A percentile compares a stretch with the other conserved stretches of the same genome.
Evolutionary conservation across 2,113 vertebrate genomes (phyloP).

Genomic region (Pardalotus punctatus): DNA sequence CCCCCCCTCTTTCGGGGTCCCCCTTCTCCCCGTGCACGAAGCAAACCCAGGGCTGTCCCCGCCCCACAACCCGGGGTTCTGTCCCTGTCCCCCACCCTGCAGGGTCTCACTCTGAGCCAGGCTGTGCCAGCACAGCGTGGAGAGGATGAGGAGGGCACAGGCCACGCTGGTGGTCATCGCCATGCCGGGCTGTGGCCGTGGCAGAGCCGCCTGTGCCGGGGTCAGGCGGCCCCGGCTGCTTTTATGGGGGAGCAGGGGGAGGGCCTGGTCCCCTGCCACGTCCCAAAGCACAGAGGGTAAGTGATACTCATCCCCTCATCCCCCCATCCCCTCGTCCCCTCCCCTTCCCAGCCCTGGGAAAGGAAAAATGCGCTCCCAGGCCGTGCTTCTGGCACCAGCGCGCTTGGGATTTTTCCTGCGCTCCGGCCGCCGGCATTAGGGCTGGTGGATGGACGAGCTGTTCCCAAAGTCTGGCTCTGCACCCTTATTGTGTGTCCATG

Average conservation of each 20-base stretch:
- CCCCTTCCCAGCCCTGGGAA: neutral
- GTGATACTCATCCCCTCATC: neutral
- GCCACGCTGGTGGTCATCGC: fast-evolving
- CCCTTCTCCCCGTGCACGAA: fast-evolving
- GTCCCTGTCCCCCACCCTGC: fast-evolving
- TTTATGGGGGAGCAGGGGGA: conserved; percentile 30
- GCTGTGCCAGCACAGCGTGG: neutral
- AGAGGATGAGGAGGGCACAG: neutral
- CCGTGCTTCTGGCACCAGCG: fast-evolving
- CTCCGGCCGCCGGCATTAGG: fast-evolving
- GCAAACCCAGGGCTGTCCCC: fast-evolving
- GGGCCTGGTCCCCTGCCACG: neutral
- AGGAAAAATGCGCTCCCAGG: neutral
- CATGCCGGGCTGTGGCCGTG: neutral
- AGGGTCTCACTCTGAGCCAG: conserved; percentile 6
- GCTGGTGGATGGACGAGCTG: neutral
- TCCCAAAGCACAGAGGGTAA: conserved; percentile 47
- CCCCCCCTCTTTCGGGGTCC: fast-evolving
- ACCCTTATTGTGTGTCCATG: fast-evolving
- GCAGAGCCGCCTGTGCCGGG: neutral
- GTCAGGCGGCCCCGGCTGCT: neutral
- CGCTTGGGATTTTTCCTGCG: neutral
- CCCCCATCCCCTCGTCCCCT: neutral
- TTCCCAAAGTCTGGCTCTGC: neutral
- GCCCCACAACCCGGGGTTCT: fast-evolving